Percentiles rank a stretch among this genome's conserved stretches.
Conservation (phyloP, 2,888 invertebrate genomes). For the Cataglyphis cursor region DNA sequence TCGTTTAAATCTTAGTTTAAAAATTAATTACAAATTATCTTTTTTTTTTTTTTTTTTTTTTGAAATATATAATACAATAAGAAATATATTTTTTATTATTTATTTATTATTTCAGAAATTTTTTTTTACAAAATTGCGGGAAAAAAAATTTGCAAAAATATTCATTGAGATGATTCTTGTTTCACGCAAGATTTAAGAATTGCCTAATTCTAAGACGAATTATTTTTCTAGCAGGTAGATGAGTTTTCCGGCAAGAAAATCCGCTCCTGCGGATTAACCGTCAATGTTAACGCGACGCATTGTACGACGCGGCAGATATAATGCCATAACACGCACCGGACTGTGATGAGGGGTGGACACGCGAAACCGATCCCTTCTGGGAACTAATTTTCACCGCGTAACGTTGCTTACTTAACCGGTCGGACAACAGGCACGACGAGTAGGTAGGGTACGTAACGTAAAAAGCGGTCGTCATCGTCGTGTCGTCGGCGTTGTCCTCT, state of each 20-base stretch:
- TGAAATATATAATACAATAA: not conserved
- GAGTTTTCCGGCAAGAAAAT: constrained; percentile 57
- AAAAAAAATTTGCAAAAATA: not conserved
- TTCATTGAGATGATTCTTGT: not conserved
- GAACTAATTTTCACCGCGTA: constrained; percentile 76
- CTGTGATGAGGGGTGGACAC: constrained; percentile 84
- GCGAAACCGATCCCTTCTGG: constrained; percentile 83
- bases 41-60: no score
- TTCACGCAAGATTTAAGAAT: not conserved
- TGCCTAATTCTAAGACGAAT: not conserved
- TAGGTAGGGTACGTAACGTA: constrained; percentile 45
- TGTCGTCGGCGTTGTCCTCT: constrained; percentile 63
- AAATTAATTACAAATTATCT: not conserved
- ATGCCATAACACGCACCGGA: constrained; percentile 80
- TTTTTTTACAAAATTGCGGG: not conserved
- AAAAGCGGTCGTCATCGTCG: constrained; percentile 70
- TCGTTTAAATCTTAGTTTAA: not conserved
- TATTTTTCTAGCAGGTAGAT: constrained; percentile 41
- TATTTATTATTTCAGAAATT: not conserved
- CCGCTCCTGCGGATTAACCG: constrained; percentile 52
- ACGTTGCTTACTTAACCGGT: constrained; percentile 72
- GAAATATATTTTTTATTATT: no score
- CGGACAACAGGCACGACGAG: not conserved
- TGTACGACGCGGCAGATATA: constrained; percentile 77
- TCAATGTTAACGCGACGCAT: constrained; percentile 45